These are phyloP conservation scores for Noctua fimbriata DNA, from an alignment of 2,888 invertebrate genomes.

Conservation along the genomic window DNA sequence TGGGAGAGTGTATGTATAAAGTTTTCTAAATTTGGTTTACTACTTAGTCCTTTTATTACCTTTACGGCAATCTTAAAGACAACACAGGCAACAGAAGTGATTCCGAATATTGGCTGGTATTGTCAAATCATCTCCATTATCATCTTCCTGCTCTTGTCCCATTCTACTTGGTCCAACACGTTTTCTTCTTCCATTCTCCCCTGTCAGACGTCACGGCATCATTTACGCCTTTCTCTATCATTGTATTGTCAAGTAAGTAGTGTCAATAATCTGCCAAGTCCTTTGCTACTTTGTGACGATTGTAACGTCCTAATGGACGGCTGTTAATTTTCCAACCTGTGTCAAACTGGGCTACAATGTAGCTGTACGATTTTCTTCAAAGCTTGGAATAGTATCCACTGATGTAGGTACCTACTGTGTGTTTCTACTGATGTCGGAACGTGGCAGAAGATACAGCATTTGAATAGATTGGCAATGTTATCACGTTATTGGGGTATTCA, in stretches of 20 bases:
- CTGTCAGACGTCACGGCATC: too few species aligned
- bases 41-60: background rate
- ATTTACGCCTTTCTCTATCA: too few species aligned
- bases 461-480: background rate
- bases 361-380: conserved; percentile 4
- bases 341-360: conserved; percentile 8
- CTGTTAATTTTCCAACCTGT: conserved; percentile 15
- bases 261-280: background rate
- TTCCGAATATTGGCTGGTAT: background rate
- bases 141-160: too few species aligned
- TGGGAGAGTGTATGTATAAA: background rate
- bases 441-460: background rate
- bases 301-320: conserved; percentile 3
- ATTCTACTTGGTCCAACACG: too few species aligned
- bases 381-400: background rate
- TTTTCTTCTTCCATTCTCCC: too few species aligned
- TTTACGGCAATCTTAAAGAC: background rate
- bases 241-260: background rate
- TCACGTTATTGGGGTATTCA: background rate
- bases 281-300: background rate
- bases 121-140: background rate
- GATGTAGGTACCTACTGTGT: background rate
- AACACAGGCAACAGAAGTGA: background rate
- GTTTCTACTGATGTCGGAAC: background rate
- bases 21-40: background rate